A percentile compares a stretch with the other conserved stretches of the same genome.
These are phyloP conservation scores for Sus scrofa DNA, from an alignment of 2,113 vertebrate species.

Conservation along the genomic window T2T-Sscrofa CM000816.6:108621501-108622000, in stretches of 20 bases:
- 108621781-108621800: background rate
- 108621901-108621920: background rate
- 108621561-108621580: background rate
- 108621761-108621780: background rate
- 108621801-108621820: background rate
- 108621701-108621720: rapidly evolving
- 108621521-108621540: background rate
- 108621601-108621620: background rate
- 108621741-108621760: rapidly evolving
- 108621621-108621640: background rate
- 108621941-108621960: background rate
- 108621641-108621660: background rate
- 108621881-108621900: slow-evolving; percentile 1
- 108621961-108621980: background rate
- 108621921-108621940: background rate
- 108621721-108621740: rapidly evolving
- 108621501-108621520: background rate
- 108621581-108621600: background rate
- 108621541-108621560: background rate
- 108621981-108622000: background rate
- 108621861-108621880: background rate
- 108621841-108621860: background rate
- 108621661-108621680: background rate
- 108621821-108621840: background rate
- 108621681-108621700: rapidly evolving